phyloP scores from a whole-genome alignment of 2,888 invertebrate species.

The Drosophila yooni region DNA sequence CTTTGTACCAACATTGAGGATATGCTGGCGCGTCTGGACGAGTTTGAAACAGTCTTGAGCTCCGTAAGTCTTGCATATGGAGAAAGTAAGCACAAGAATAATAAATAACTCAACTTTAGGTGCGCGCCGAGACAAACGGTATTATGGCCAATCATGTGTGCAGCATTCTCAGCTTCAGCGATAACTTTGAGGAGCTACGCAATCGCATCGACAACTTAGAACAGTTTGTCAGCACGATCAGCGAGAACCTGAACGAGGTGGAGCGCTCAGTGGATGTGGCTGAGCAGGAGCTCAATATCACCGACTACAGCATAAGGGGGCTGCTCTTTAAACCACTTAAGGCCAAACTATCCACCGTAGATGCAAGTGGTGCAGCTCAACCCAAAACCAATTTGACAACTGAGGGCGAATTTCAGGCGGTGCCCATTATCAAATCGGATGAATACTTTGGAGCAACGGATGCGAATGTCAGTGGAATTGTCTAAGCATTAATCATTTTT shows the following conservation, averaged over 20 bases:
- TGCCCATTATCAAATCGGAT: slow-evolving; percentile 82
- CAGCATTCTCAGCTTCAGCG: slow-evolving; percentile 86
- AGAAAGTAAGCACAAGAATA: not conserved
- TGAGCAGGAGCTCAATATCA: slow-evolving; percentile 87
- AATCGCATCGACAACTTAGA: slow-evolving; percentile 87
- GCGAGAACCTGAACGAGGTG: slow-evolving; percentile 86
- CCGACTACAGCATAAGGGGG: slow-evolving; percentile 87
- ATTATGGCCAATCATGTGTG: slow-evolving; percentile 85
- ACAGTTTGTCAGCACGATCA: slow-evolving; percentile 86
- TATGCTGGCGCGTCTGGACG: slow-evolving; percentile 89
- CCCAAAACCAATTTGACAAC: slow-evolving; percentile 66
- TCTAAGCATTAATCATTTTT: not conserved
- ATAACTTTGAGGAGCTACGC: slow-evolving; percentile 86
- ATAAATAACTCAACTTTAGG: slow-evolving; percentile 51
- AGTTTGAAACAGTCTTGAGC: slow-evolving; percentile 88
- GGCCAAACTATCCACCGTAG: slow-evolving; percentile 55
- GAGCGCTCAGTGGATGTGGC: slow-evolving; percentile 88
- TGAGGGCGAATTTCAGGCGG: slow-evolving; percentile 81
- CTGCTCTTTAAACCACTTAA: slow-evolving; percentile 87
- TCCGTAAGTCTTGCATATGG: slow-evolving; percentile 78
- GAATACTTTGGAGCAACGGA: slow-evolving; percentile 74
- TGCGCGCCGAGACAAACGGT: slow-evolving; percentile 81
- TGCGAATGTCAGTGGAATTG: not conserved
- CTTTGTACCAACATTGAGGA: slow-evolving; percentile 88
- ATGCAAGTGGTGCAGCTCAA: slow-evolving; percentile 23